Evolutionary conservation across 2,113 vertebrate genomes (phyloP).

Genomic region (Neolamprologus hecqui): DNA sequence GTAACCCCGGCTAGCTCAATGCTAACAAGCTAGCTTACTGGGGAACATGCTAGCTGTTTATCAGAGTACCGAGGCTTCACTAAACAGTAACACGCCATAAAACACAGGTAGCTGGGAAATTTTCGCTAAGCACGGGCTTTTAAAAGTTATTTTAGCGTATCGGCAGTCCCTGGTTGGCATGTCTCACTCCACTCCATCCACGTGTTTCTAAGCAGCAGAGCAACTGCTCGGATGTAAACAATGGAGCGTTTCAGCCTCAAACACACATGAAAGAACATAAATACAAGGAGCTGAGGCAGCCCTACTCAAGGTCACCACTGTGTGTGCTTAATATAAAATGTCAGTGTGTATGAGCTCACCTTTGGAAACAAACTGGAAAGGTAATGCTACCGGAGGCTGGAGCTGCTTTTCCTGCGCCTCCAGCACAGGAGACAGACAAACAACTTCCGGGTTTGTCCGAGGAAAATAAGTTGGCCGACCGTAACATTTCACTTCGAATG

Average conservation of each 20-base stretch:
- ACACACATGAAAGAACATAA: not conserved
- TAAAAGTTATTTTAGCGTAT: not conserved
- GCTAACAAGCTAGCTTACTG: constrained; percentile 24
- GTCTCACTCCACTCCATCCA: constrained; percentile 18
- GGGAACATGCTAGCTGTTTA: not conserved
- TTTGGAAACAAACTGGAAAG: not conserved
- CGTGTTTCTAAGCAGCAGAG: constrained; percentile 35
- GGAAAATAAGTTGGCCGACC: constrained; percentile 50
- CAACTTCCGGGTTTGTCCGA: constrained; percentile 58
- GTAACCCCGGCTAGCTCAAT: not conserved
- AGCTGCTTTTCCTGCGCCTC: not conserved
- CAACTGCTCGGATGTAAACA: constrained; percentile 59
- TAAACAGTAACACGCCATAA: not conserved
- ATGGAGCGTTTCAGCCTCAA: not conserved
- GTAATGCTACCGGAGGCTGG: not conserved
- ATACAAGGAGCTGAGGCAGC: not conserved
- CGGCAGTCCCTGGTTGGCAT: not conserved
- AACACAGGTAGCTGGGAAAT: not conserved
- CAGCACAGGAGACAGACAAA: not conserved
- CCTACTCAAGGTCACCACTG: fast-evolving
- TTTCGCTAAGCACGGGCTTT: not conserved
- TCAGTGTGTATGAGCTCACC: constrained; percentile 42
- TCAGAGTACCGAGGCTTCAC: not conserved
- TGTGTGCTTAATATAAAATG: not conserved
- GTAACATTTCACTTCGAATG: constrained; percentile 19